These are phyloP conservation scores for Heteractis magnifica DNA, from an alignment of 92 coral and sea anemone genomes.

Conservation along the genomic window DNA sequence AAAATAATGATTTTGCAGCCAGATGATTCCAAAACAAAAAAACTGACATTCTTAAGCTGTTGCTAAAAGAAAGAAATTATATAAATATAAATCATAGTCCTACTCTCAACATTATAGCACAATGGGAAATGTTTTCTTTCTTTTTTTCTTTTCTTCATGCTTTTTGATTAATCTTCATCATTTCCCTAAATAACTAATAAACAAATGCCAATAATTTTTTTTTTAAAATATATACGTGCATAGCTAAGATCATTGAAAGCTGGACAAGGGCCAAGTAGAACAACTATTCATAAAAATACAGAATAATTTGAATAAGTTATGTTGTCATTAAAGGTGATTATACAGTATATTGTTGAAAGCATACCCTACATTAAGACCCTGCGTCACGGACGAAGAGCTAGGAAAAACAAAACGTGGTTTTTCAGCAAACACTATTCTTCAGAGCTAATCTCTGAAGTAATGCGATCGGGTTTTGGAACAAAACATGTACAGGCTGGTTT, in stretches of 20 bases:
- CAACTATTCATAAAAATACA: background rate
- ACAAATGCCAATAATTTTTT: background rate
- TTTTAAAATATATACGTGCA: background rate
- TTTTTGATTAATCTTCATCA: background rate
- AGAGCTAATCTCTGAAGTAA: background rate
- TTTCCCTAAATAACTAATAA: background rate
- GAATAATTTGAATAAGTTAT: background rate
- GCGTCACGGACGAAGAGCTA: background rate
- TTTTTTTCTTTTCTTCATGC: background rate
- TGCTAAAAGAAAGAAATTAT: background rate
- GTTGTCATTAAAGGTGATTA: background rate
- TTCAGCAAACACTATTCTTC: background rate
- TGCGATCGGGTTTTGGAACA: background rate
- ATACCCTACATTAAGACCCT: background rate
- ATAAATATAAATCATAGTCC: too few species aligned
- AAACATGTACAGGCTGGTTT: conserved; percentile 18
- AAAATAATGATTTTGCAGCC: background rate
- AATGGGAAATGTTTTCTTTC: too few species aligned
- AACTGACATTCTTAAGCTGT: background rate
- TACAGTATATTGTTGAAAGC: background rate
- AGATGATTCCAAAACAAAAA: background rate
- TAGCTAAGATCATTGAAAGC: background rate
- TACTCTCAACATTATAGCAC: too few species aligned
- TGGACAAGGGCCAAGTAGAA: background rate
- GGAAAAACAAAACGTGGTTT: background rate